A percentile compares a stretch with the other conserved stretches of the same genome.
Evolutionary conservation across 1,140 invertebrate species (phyloP).

Genomic region (Tetragnatha versicolor): DNA sequence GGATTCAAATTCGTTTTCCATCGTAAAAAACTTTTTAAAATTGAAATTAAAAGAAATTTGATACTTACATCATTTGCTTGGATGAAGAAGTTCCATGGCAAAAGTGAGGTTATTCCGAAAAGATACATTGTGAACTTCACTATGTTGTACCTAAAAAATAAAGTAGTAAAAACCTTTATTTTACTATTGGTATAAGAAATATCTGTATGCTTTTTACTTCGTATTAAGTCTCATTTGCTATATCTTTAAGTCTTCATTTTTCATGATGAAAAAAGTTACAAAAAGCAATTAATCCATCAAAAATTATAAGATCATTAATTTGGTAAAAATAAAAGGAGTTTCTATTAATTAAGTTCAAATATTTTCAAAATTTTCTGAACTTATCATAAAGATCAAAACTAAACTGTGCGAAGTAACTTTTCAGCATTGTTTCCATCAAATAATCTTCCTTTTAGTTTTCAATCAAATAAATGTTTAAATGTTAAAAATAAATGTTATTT

Average conservation of each 20-base stretch:
- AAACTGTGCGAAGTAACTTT: too few relatives aligned
- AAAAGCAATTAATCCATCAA: background rate
- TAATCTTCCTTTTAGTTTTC: too few relatives aligned
- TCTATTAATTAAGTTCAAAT: too few relatives aligned
- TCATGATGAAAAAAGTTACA: too few relatives aligned
- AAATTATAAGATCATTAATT: background rate
- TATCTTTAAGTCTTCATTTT: background rate
- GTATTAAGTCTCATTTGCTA: background rate
- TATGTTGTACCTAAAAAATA: slow-evolving; percentile 69
- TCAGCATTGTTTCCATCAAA: too few relatives aligned
- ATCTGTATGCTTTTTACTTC: background rate
- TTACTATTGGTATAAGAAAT: background rate
- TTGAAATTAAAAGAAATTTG: too few relatives aligned
- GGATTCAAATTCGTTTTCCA: too few relatives aligned
- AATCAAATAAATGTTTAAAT: too few relatives aligned
- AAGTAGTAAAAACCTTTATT: slow-evolving; percentile 27
- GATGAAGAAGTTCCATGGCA: slow-evolving; percentile 95
- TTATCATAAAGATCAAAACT: too few relatives aligned
- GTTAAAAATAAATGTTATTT: too few relatives aligned
- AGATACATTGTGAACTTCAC: slow-evolving; percentile 91
- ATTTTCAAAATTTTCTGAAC: too few relatives aligned
- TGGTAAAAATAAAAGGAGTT: background rate
- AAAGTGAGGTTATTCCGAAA: slow-evolving; percentile 85
- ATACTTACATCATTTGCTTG: slow-evolving; percentile 92
- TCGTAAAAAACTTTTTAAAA: too few relatives aligned